Base-by-base conservation (phyloP, 2,888 invertebrate species). In the Drosophila mercatorum region DNA sequence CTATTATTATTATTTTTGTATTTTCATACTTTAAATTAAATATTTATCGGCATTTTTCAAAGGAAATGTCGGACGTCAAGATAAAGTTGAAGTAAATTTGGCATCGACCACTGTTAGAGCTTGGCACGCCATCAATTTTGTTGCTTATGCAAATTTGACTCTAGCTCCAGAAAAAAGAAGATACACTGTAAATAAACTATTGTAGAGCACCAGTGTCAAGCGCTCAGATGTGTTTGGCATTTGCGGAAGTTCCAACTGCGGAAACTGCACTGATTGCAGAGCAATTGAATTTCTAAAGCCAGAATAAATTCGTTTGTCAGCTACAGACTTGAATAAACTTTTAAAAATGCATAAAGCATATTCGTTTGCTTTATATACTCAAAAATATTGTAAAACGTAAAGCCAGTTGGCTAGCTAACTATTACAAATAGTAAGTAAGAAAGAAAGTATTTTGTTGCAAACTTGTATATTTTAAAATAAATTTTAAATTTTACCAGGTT, bases 81-180 rank as follows among this genome's bases (percentile, higher is more conserved):
- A n/a, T 38, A 49, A 60, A 40, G 7, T 22, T 31, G 14, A 34
- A 41, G 12, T 22, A 26, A 47, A 57, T 52, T 68, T 68, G 51
- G 38, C 76, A 72, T 46, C 60, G 43, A 57, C 47, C 11, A 47
- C 55, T 49, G 64, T 56, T 28, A 40, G 28, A 40, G 41, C 55
- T 71, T 75, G 63, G 66, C 66, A 59, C 55, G 51, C 75, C 69
- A 76, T 78, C 68, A 74, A 66, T 58, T 81, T 64, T 44, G 65
- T 71, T 68, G 38, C 53, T 59, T 83, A 83, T 83, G 81, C 62
- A 80, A 78, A 83, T 75, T 67, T 44, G 1, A 55, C 31, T 34
- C 14, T 10, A 68, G 60, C 14, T 43, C 8, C 22, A 6, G 1
- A n/a, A 40, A 41, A 57, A 61, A 47, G 11, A 55, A 7, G 2